Percentiles rank a stretch among this genome's conserved stretches.
phyloP scores from a whole-genome alignment of 2,888 invertebrate genomes.

The Dastarcus helophoroides region DNA sequence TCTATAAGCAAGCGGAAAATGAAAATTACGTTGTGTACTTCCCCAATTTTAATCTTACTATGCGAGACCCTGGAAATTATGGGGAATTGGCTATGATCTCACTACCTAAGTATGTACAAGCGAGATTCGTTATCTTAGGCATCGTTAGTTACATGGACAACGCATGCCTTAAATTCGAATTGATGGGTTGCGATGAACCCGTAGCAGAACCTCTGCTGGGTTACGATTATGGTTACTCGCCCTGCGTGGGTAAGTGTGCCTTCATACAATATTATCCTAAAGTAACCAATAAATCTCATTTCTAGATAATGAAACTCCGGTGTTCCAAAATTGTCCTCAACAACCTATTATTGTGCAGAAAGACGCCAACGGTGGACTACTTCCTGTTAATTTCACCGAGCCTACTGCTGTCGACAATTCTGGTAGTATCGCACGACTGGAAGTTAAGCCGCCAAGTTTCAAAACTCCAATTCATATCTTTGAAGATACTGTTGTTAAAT shows the following conservation, averaged over 20 bases:
- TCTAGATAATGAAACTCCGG: conserved; percentile 86
- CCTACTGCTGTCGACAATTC: conserved; percentile 93
- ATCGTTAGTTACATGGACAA: conserved; percentile 96
- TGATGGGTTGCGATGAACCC: conserved; percentile 92
- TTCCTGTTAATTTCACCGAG: conserved; percentile 86
- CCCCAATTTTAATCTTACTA: conserved; percentile 90
- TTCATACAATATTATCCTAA: conserved; percentile 3
- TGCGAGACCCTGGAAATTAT: conserved; percentile 92
- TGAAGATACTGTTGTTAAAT: conserved; percentile 85
- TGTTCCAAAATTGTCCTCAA: conserved; percentile 92
- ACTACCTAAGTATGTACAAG: conserved; percentile 84
- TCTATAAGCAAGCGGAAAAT: conserved; percentile 88
- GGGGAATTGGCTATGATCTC: conserved; percentile 95
- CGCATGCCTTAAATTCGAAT: conserved; percentile 89
- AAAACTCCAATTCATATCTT: conserved; percentile 79
- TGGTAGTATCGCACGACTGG: conserved; percentile 84
- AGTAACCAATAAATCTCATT: conserved; percentile 14
- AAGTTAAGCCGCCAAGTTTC: conserved; percentile 87
- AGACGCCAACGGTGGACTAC: conserved; percentile 77
- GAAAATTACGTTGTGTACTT: conserved; percentile 96
- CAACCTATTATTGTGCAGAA: conserved; percentile 83
- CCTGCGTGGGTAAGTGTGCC: conserved; percentile 63
- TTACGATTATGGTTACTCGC: conserved; percentile 86
- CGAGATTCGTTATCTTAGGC: conserved; percentile 82
- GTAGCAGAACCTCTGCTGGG: conserved; percentile 72